A percentile compares a stretch with the other conserved stretches of the same genome.
These are phyloP conservation scores for Apostichopus japonicus DNA, from an alignment of 35 echinoderm and acorn worm genomes.

Conservation along the genomic window DNA sequence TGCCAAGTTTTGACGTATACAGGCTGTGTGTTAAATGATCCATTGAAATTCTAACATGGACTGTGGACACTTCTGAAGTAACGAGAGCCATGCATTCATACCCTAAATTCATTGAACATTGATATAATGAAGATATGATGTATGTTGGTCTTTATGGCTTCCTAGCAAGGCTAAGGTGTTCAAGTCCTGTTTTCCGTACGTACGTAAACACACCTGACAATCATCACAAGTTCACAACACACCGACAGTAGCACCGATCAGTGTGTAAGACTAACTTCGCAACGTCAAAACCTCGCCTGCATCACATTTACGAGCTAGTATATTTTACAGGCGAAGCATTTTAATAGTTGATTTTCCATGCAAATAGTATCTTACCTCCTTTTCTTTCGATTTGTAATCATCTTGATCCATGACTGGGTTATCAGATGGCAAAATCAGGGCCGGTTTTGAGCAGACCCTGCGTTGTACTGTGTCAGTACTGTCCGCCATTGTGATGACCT, in stretches of 20 bases:
- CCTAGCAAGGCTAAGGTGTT: not conserved
- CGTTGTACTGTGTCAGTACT: constrained; percentile 9
- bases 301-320: not conserved
- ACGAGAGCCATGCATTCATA: too few species aligned
- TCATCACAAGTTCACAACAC: not conserved
- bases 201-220: constrained; percentile 4
- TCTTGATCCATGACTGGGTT: constrained; percentile 54
- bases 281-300: constrained; percentile 41
- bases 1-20: not conserved
- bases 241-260: not conserved
- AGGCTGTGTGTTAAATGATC: too few species aligned
- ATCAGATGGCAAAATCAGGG: constrained; percentile 44
- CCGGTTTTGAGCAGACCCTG: constrained; percentile 30
- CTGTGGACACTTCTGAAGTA: too few species aligned
- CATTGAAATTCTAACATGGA: too few species aligned
- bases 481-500: constrained; percentile 60
- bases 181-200: not conserved
- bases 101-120: too few species aligned
- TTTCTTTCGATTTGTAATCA: constrained; percentile 45
- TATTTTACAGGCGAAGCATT: not conserved
- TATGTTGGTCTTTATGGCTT: not conserved
- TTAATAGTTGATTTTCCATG: not conserved
- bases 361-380: constrained; percentile 48
- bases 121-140: too few species aligned
- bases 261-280: not conserved